phyloP scores from a whole-genome alignment of 2,113 vertebrate species.

The Charina bottae region DNA sequence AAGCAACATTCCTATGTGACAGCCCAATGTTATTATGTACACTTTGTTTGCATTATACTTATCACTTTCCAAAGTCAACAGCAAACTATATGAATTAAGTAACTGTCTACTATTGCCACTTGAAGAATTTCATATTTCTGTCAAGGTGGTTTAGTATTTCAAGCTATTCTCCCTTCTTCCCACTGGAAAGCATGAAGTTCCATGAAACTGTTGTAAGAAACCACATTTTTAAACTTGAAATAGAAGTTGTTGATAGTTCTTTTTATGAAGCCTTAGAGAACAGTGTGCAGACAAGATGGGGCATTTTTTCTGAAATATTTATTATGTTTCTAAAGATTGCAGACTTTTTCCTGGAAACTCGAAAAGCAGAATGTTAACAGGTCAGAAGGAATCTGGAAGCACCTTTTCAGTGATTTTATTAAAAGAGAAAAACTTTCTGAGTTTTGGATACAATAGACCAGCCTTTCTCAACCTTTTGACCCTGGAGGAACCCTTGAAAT shows the following conservation, averaged over 20 bases:
- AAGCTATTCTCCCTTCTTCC: conserved; percentile 56
- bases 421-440: not conserved
- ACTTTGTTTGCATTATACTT: conserved; percentile 70
- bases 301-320: not conserved
- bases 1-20: conserved; percentile 70
- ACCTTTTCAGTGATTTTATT: not conserved
- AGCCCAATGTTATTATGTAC: conserved; percentile 65
- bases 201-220: conserved; percentile 51
- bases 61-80: conserved; percentile 54
- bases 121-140: conserved; percentile 45
- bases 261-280: conserved; percentile 44
- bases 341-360: not conserved
- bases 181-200: conserved; percentile 37
- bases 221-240: conserved; percentile 58
- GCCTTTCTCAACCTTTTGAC: too few relatives aligned
- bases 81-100: conserved; percentile 53
- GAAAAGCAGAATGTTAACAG: not conserved
- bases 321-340: not conserved
- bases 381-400: not conserved
- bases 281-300: not conserved
- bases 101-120: conserved; percentile 34
- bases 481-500: too few relatives aligned
- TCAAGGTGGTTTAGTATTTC: conserved; percentile 46
- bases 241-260: conserved; percentile 48
- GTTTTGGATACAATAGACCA: not conserved